These are phyloP conservation scores for Platycercus adscitus DNA, from an alignment of 2,113 vertebrate species.

Conservation along the genomic window DNA sequence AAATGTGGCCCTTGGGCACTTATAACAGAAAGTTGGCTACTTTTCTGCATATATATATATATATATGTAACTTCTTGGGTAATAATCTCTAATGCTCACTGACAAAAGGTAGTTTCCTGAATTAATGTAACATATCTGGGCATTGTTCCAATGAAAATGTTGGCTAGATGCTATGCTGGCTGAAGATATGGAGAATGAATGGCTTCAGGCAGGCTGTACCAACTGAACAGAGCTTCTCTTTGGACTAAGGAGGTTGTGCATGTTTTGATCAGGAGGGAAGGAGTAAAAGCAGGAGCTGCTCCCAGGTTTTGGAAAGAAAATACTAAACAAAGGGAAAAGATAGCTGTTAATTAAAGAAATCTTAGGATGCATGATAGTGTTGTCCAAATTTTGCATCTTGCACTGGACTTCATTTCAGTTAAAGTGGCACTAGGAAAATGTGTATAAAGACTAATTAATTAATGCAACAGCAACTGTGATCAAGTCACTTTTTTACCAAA, in stretches of 20 bases:
- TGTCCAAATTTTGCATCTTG: background rate
- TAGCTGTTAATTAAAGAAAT: background rate
- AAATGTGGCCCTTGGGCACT: background rate
- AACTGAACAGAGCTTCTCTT: background rate
- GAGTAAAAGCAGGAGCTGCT: background rate
- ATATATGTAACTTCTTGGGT: background rate
- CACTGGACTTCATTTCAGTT: background rate
- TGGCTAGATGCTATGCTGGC: slow-evolving; percentile 20
- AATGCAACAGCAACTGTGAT: background rate
- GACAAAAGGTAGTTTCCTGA: slow-evolving; percentile 46
- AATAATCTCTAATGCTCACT: slow-evolving; percentile 32
- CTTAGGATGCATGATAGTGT: background rate
- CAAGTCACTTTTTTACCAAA: background rate
- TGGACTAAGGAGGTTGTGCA: background rate
- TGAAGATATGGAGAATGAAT: background rate
- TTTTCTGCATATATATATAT: background rate
- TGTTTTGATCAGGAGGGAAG: background rate
- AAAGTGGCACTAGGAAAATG: background rate
- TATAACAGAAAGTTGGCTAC: background rate
- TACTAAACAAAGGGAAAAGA: background rate
- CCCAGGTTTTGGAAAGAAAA: background rate
- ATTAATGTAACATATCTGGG: slow-evolving; percentile 38
- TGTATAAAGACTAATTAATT: background rate
- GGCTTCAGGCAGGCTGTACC: background rate
- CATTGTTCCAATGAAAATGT: slow-evolving; percentile 42